A percentile compares a stretch with the other conserved stretches of the same genome.
Conservation (phyloP, 2,888 invertebrate genomes). For the Andrena bicolor region DNA sequence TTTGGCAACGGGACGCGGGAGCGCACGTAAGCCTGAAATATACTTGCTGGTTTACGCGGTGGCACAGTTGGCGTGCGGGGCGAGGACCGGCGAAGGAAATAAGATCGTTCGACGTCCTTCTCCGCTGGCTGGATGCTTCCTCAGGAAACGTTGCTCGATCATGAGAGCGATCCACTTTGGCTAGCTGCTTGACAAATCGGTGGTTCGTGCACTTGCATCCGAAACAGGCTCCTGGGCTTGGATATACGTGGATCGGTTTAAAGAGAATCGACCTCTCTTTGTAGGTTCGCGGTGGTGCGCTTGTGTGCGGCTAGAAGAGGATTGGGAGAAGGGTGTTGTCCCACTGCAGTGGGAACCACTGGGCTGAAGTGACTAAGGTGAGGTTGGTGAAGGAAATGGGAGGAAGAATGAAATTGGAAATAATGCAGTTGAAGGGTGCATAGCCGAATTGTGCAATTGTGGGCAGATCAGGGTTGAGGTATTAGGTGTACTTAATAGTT, state of each 20-base stretch:
- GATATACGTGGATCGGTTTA: conserved; percentile 9
- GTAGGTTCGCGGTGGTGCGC: conserved; percentile 15
- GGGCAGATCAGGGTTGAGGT: too few relatives aligned
- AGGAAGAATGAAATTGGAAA: too few relatives aligned
- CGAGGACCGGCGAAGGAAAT: conserved; percentile 31
- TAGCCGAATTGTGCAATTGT: too few relatives aligned
- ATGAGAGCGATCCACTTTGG: conserved; percentile 65
- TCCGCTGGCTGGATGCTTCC: conserved; percentile 25
- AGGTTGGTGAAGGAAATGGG: too few relatives aligned
- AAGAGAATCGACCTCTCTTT: conserved; percentile 23
- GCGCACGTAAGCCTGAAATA: conserved; percentile 63
- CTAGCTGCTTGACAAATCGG: conserved; percentile 58
- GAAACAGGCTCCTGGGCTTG: conserved; percentile 18
- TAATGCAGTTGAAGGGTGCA: too few relatives aligned
- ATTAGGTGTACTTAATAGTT: too few relatives aligned
- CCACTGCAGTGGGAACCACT: too few relatives aligned
- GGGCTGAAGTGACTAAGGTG: too few relatives aligned
- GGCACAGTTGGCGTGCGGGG: conserved; percentile 53
- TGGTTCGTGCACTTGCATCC: conserved; percentile 62
- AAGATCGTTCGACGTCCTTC: conserved; percentile 44
- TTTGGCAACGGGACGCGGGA: conserved; percentile 61
- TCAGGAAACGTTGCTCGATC: conserved; percentile 50
- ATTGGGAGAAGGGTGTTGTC: too few relatives aligned
- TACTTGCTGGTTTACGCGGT: conserved; percentile 48
- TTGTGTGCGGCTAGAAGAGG: background rate